A percentile compares a stretch with the other conserved stretches of the same genome.
These are phyloP conservation scores for Meiosimyza decipiens DNA, from an alignment of 2,888 invertebrate species.

Conservation along the genomic window DNA sequence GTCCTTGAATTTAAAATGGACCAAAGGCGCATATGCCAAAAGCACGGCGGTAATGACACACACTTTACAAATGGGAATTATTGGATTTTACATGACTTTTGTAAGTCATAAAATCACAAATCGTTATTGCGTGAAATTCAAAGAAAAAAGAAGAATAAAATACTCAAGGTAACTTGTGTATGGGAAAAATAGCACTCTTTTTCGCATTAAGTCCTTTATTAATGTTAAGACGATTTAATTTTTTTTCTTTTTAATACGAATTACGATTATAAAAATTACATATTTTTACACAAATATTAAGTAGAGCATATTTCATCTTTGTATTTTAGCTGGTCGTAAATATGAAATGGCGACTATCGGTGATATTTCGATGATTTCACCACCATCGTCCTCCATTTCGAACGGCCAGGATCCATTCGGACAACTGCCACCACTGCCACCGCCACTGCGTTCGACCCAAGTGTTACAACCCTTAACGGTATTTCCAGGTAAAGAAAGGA, in stretches of 20 bases:
- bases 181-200: too few relatives aligned
- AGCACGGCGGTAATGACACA: neutral
- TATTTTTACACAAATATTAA: neutral
- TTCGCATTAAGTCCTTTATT: neutral
- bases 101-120: neutral
- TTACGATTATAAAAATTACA: neutral
- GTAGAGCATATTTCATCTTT: neutral
- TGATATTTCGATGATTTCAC: slow-evolving; percentile 68
- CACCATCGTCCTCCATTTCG: slow-evolving; percentile 68
- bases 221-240: neutral
- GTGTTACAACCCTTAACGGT: slow-evolving; percentile 67
- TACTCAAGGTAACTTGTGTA: too few relatives aligned
- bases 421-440: slow-evolving; percentile 68
- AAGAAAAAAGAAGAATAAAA: too few relatives aligned
- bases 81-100: slow-evolving; percentile 6
- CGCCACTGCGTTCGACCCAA: slow-evolving; percentile 68
- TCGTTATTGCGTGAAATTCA: neutral
- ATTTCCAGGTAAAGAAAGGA: slow-evolving; percentile 65
- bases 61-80: slow-evolving; percentile 4
- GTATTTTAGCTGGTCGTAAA: slow-evolving; percentile 63
- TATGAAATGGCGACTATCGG: slow-evolving; percentile 68
- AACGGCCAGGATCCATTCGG: slow-evolving; percentile 68
- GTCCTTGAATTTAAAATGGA: neutral
- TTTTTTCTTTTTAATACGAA: neutral
- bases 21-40: neutral